Base-by-base conservation (phyloP, 2,797 vertebrate species). In the Spondyliosoma cantharus region DNA sequence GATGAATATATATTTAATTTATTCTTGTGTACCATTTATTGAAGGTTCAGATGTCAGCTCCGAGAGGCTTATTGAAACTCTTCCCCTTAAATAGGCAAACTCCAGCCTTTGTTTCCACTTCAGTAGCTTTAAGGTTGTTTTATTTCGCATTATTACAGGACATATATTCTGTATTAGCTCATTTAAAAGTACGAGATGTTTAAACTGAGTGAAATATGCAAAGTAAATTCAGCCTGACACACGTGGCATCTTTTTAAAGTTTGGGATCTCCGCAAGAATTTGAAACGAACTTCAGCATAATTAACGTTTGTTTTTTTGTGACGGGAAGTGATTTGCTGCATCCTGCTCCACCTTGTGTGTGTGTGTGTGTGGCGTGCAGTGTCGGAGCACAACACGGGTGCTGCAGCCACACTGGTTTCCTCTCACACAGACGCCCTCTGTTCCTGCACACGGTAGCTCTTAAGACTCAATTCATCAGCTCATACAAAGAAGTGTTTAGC, bases 401-500 rank as follows among this genome's bases (percentile, higher is more conserved):
- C 63, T 64, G 22, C 64, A 20, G 54, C 68, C 61, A 42, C 50
- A 12, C 45, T 46, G 0, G 43, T 74, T 75, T 63, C 52, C 74
- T n/a, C 60, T 57, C 62, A 56, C 75, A 93, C 83, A 92, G 78
- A 79, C 77, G 54, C 7, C 69, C 79, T 91, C 81, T 91, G 86
- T 92, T 89, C 81, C 76, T 54, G 59, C 86, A 73, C 76, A 71
- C 29, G 46, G 81, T 56, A 9, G 66, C 86, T 86, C 84, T 84
- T 52, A 76, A 78, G 84, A 86, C 64, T 85, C 71, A 58, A 75
- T 87, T 85, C 84, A 88, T 87, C 71, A 37, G 76, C 67, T 87
- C 87, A 61, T 70, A 91, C 90, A 92, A 85, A 90, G 85, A 82
- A 0, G 85, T 64, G 87, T 84, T 91, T 78, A 64, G 75, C 66